These are phyloP conservation scores for Nothura maculosa DNA, from an alignment of 2,797 vertebrate species.

Conservation along the genomic window DNA sequence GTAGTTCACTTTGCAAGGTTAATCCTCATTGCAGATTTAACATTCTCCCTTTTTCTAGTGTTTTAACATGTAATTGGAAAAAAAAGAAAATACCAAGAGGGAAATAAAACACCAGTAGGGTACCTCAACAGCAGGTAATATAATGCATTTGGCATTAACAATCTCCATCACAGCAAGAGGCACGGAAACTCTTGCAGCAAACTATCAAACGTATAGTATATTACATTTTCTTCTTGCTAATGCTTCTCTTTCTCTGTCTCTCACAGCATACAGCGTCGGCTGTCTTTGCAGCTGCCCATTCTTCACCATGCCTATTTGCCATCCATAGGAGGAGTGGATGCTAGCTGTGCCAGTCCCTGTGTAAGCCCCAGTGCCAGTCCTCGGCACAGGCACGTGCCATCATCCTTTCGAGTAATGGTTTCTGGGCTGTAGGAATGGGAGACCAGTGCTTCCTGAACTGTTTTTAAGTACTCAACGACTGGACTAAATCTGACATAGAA, in stretches of 20 bases:
- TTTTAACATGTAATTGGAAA: neutral
- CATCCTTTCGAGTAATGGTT: conserved; percentile 99
- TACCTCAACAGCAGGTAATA: neutral
- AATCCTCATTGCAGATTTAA: neutral
- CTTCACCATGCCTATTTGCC: conserved; percentile 98
- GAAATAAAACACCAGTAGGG: accelerated
- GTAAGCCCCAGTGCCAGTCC: conserved; percentile 97
- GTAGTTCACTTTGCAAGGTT: neutral
- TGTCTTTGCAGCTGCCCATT: conserved; percentile 98
- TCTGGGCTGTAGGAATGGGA: conserved; percentile 93
- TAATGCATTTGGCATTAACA: neutral
- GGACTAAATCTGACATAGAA: conserved; percentile 83
- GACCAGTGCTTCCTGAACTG: conserved; percentile 81
- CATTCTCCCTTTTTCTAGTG: neutral
- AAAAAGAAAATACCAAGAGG: neutral
- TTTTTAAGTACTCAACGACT: conserved; percentile 78
- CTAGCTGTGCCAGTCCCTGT: conserved; percentile 96
- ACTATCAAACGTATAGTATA: accelerated
- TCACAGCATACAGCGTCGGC: conserved; percentile 96
- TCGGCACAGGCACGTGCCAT: conserved; percentile 98
- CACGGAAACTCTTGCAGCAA: neutral
- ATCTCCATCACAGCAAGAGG: neutral
- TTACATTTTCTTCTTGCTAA: neutral
- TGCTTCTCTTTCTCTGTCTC: neutral
- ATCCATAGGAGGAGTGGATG: conserved; percentile 98